Evolutionary conservation across 1,140 invertebrate species (phyloP).

Genomic region (Chironomus tepperi): DNA sequence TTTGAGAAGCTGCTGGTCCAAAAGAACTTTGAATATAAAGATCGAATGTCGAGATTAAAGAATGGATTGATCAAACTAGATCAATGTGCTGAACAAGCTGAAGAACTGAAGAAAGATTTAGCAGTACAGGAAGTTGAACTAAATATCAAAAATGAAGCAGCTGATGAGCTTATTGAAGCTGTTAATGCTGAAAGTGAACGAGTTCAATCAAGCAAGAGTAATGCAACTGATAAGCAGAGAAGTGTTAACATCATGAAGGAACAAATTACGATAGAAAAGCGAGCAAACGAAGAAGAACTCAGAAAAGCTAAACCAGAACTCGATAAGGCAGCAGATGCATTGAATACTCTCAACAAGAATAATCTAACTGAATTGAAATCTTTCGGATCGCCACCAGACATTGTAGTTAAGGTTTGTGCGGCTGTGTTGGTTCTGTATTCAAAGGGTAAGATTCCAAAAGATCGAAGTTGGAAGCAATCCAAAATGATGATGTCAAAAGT

Average conservation of each 20-base stretch:
- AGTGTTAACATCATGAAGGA: slow-evolving; percentile 82
- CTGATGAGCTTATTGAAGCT: slow-evolving; percentile 80
- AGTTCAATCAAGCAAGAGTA: slow-evolving; percentile 74
- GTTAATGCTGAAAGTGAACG: slow-evolving; percentile 86
- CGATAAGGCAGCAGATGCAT: slow-evolving; percentile 75
- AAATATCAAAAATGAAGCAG: slow-evolving; percentile 77
- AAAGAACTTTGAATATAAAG: slow-evolving; percentile 68
- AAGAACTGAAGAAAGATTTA: slow-evolving; percentile 48
- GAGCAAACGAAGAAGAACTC: slow-evolving; percentile 79
- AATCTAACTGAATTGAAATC: slow-evolving; percentile 93
- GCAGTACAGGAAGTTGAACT: slow-evolving; percentile 70
- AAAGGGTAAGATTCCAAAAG: slow-evolving; percentile 83
- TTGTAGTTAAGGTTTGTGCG: slow-evolving; percentile 75
- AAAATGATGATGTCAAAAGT: slow-evolving; percentile 79
- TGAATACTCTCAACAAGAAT: slow-evolving; percentile 88
- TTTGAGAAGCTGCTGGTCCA: slow-evolving; percentile 73
- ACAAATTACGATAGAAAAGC: slow-evolving; percentile 65
- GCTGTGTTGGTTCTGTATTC: slow-evolving; percentile 82
- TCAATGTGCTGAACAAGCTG: slow-evolving; percentile 71
- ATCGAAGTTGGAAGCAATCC: slow-evolving; percentile 86
- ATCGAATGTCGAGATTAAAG: slow-evolving; percentile 70
- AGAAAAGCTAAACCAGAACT: slow-evolving; percentile 85
- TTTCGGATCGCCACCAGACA: slow-evolving; percentile 73
- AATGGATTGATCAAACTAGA: slow-evolving; percentile 82
- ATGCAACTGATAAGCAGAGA: slow-evolving; percentile 72